A percentile compares a stretch with the other conserved stretches of the same genome.
phyloP scores from a whole-genome alignment of 1,140 invertebrate species.

The Diachasmimorpha longicaudata region DNA sequence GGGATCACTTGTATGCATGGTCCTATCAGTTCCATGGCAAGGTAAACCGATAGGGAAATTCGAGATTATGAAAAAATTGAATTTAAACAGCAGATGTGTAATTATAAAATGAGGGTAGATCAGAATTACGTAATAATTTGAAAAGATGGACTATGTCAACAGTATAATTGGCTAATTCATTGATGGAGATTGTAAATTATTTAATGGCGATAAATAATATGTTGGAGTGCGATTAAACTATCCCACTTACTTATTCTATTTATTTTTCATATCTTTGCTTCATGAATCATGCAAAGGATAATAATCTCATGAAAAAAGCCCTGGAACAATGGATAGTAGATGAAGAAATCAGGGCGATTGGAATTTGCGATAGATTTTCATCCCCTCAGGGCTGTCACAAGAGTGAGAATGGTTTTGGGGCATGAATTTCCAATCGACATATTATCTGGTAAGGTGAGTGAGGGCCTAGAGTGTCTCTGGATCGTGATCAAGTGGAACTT shows the following conservation, averaged over 20 bases:
- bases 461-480: slow-evolving; percentile 39
- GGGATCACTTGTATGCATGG: not conserved
- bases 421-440: slow-evolving; percentile 42
- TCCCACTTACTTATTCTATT: not conserved
- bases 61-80: no score
- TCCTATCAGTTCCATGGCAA: not conserved
- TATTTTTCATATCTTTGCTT: not conserved
- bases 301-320: not conserved
- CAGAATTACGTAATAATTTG: no score
- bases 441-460: slow-evolving; percentile 38
- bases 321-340: not conserved
- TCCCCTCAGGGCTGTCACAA: not conserved
- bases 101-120: no score
- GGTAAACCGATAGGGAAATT: no score
- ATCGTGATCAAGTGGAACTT: slow-evolving; percentile 46
- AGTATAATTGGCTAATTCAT: no score
- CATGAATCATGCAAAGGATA: not conserved
- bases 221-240: no score
- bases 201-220: no score
- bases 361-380: slow-evolving; percentile 30
- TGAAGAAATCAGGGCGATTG: slow-evolving; percentile 22
- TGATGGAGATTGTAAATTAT: no score
- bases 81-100: no score
- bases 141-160: no score
- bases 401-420: slow-evolving; percentile 21